Conservation (phyloP, 2,797 vertebrate genomes). For the Austrolebias charrua region DNA sequence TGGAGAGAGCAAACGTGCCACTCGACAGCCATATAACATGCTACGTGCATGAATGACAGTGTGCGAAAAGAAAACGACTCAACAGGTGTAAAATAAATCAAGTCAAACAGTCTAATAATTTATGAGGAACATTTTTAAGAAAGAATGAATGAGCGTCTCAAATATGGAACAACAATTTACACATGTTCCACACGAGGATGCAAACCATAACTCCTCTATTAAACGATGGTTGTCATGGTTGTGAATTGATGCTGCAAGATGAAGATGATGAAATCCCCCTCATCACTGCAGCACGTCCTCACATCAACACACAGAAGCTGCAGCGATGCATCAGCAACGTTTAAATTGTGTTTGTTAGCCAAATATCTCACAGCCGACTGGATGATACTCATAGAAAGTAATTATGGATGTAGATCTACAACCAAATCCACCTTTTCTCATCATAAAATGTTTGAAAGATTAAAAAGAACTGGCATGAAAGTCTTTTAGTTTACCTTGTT, state of each 20-base stretch:
- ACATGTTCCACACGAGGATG: too few species aligned
- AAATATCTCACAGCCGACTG: too few species aligned
- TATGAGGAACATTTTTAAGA: not conserved
- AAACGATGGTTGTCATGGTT: conserved; percentile 7
- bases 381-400: too few species aligned
- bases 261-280: conserved; percentile 6
- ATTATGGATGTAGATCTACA: too few species aligned
- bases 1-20: conserved; percentile 27
- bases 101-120: not conserved
- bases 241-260: conserved; percentile 7
- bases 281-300: conserved; percentile 41
- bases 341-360: too few species aligned
- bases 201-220: conserved; percentile 4
- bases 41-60: conserved; percentile 38
- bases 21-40: conserved; percentile 32
- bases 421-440: too few species aligned
- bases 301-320: conserved; percentile 31
- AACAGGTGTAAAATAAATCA: not conserved
- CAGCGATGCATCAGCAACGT: conserved; percentile 16
- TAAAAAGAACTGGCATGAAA: too few species aligned
- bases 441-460: too few species aligned
- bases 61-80: too few species aligned
- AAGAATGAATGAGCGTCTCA: too few species aligned
- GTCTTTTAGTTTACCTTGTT: too few species aligned
- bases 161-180: too few species aligned